phyloP scores from a whole-genome alignment of 2,797 vertebrate species.

The Poecilia gillii region DNA sequence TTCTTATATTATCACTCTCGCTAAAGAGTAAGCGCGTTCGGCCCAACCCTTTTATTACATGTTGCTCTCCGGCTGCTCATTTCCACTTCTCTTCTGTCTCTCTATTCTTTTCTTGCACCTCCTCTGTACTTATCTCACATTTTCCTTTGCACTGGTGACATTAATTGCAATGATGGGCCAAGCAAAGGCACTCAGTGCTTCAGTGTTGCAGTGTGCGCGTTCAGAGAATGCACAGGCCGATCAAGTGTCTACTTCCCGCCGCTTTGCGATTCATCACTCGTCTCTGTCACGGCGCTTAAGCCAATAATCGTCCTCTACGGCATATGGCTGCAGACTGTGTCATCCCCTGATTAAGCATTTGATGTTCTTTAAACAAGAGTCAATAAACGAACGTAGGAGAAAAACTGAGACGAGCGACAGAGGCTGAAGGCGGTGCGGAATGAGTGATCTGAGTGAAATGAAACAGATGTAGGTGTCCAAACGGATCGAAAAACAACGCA shows the following conservation, averaged over 20 bases:
- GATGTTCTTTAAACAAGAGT: constrained; percentile 8
- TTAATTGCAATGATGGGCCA: constrained; percentile 68
- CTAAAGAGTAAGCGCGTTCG: constrained; percentile 17
- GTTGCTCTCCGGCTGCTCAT: constrained; percentile 45
- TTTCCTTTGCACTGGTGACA: constrained; percentile 47
- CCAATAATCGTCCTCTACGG: constrained; percentile 51
- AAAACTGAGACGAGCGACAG: not conserved
- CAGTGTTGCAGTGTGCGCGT: constrained; percentile 47
- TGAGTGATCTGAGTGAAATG: not conserved
- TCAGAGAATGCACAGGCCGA: constrained; percentile 59
- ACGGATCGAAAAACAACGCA: constrained; percentile 10
- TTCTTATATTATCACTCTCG: constrained; percentile 21
- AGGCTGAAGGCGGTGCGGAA: not conserved
- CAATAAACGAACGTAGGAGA: not conserved
- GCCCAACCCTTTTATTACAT: constrained; percentile 37
- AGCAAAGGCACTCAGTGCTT: constrained; percentile 54
- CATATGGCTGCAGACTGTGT: constrained; percentile 26
- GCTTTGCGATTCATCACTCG: constrained; percentile 67
- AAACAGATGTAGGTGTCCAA: not conserved
- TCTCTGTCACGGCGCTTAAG: constrained; percentile 56
- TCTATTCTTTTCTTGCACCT: constrained; percentile 32
- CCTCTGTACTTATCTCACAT: constrained; percentile 35
- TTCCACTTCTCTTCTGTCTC: constrained; percentile 42
- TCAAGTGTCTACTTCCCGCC: constrained; percentile 63
- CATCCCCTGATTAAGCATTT: constrained; percentile 21